A percentile compares a stretch with the other conserved stretches of the same genome.
Evolutionary conservation across 2,113 vertebrate species (phyloP).

Genomic region (Paracanthobrama guichenoti): DNA sequence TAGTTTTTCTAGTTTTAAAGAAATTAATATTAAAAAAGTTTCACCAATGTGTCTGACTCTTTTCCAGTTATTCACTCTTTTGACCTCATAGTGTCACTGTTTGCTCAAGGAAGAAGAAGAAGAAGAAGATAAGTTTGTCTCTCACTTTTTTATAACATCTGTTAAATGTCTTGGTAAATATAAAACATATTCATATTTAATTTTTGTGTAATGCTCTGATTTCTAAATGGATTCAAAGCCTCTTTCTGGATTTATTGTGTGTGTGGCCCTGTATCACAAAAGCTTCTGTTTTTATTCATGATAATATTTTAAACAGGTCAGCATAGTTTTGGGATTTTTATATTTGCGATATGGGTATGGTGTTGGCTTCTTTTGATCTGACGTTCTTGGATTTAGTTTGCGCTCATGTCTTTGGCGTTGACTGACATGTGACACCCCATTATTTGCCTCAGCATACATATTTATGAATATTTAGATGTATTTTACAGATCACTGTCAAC

Average conservation of each 20-base stretch:
- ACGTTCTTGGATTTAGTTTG: background rate
- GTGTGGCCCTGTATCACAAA: background rate
- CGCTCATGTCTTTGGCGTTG: background rate
- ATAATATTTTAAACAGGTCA: no score
- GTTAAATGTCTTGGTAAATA: background rate
- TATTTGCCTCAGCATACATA: constrained; percentile 10
- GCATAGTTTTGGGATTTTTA: no score
- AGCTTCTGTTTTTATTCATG: no score
- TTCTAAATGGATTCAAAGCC: background rate
- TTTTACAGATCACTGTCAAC: constrained; percentile 22
- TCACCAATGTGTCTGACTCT: background rate
- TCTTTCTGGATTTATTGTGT: background rate
- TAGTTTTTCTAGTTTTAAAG: no score
- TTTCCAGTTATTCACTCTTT: background rate
- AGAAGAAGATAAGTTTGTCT: no score
- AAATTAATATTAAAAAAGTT: background rate
- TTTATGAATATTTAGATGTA: constrained; percentile 7
- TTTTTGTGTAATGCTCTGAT: background rate
- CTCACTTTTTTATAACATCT: background rate
- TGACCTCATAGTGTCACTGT: constrained; percentile 5
- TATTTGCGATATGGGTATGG: no score
- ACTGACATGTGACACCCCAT: constrained; percentile 15
- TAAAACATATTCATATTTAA: background rate
- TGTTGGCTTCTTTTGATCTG: background rate
- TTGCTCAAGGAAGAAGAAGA: background rate